phyloP scores from a whole-genome alignment of 2,888 invertebrate species.

The Folsomia manolachei region DNA sequence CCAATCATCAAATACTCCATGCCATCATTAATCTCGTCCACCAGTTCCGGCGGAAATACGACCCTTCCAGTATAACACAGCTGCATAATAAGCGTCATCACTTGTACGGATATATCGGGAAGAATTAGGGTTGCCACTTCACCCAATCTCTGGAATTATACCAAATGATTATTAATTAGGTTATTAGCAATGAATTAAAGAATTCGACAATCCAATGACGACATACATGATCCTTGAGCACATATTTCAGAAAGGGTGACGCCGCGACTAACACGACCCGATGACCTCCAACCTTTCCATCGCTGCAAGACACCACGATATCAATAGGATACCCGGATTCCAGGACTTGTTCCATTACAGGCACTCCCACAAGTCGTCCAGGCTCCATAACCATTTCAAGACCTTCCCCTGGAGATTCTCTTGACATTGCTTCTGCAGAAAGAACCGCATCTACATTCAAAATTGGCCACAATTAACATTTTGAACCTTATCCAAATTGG shows the following conservation, averaged over 20 bases:
- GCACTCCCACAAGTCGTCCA: not conserved
- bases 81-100: slow-evolving; percentile 36
- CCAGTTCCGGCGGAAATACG: slow-evolving; percentile 28
- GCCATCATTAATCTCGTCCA: slow-evolving; percentile 33
- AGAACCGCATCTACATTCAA: not conserved
- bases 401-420: not conserved
- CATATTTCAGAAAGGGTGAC: slow-evolving; percentile 33
- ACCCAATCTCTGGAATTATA: slow-evolving; percentile 30
- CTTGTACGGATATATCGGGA: slow-evolving; percentile 36
- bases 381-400: not conserved
- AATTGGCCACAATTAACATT: no score
- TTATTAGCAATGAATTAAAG: not conserved
- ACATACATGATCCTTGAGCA: slow-evolving; percentile 40
- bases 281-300: slow-evolving; percentile 47
- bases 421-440: not conserved
- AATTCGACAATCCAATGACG: not conserved
- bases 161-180: not conserved
- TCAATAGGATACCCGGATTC: slow-evolving; percentile 29
- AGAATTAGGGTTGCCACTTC: slow-evolving; percentile 40
- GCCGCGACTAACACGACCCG: slow-evolving; percentile 42
- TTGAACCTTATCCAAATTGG: no score
- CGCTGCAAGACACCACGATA: slow-evolving; percentile 35
- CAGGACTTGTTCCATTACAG: slow-evolving; percentile 9
- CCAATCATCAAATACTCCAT: slow-evolving; percentile 38
- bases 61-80: slow-evolving; percentile 43